Evolutionary conservation across 2,797 vertebrate species (phyloP).

Genomic region (Loriculus beryllinus): DNA sequence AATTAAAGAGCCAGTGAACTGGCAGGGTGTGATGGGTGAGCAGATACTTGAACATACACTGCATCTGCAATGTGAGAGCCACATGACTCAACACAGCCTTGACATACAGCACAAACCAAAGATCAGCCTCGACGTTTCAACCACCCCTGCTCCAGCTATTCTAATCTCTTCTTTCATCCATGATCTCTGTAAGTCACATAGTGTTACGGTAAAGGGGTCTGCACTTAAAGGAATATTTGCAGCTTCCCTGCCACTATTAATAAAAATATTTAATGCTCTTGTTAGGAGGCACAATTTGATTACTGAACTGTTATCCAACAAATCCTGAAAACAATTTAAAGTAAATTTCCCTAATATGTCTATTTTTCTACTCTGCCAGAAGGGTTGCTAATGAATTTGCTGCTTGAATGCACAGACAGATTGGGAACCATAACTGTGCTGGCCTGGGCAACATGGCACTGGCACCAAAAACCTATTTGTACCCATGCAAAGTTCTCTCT

Average conservation of each 20-base stretch:
- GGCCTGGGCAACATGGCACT: conserved; percentile 65
- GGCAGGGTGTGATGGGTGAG: background rate
- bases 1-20: background rate
- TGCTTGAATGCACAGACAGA: conserved; percentile 81
- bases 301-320: conserved; percentile 69
- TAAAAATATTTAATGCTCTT: conserved; percentile 68
- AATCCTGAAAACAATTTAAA: conserved; percentile 71
- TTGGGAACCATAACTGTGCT: conserved; percentile 71
- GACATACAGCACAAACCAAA: background rate
- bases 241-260: conserved; percentile 50
- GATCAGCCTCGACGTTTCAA: background rate
- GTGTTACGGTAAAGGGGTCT: conserved; percentile 30
- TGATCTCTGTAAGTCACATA: conserved; percentile 19
- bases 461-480: conserved; percentile 70
- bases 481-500: conserved; percentile 77
- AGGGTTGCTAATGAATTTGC: conserved; percentile 80
- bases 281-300: conserved; percentile 67
- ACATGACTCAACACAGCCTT: background rate
- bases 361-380: conserved; percentile 74
- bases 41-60: background rate
- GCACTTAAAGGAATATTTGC: conserved; percentile 47
- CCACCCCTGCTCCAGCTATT: background rate
- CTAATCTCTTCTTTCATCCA: conserved; percentile 34
- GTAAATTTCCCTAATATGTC: conserved; percentile 74
- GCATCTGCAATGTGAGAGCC: background rate